These are phyloP conservation scores for Encarsia formosa DNA, from an alignment of 2,888 invertebrate species.

Conservation along the genomic window DNA sequence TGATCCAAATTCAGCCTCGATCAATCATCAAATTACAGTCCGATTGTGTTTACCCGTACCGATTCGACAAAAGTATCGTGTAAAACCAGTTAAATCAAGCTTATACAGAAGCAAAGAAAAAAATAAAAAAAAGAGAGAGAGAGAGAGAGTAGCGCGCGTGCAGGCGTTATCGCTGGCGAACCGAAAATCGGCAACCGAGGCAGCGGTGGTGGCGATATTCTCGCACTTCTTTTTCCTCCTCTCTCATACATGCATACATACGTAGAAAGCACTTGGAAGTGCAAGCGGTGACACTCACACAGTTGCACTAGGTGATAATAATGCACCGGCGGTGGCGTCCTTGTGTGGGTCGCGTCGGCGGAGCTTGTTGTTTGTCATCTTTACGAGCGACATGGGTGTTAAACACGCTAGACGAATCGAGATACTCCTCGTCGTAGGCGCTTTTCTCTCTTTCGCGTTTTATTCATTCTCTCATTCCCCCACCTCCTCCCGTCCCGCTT, in stretches of 20 bases:
- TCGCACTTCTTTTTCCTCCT: neutral
- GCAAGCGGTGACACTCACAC: neutral
- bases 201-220: neutral
- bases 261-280: neutral
- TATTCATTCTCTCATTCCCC: neutral
- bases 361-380: slow-evolving; percentile 20
- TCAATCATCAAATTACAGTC: too few relatives aligned
- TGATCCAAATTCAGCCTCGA: too few relatives aligned
- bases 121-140: too few relatives aligned
- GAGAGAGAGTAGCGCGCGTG: too few relatives aligned
- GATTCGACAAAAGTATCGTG: too few relatives aligned
- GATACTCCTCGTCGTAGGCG: slow-evolving; percentile 7
- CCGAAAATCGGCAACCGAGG: neutral
- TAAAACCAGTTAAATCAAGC: too few relatives aligned
- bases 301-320: neutral
- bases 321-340: neutral
- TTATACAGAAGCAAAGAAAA: too few relatives aligned
- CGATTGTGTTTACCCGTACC: too few relatives aligned
- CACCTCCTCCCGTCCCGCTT: too few relatives aligned
- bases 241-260: neutral
- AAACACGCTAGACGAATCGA: slow-evolving; percentile 21
- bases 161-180: neutral
- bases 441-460: slow-evolving; percentile 1
- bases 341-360: neutral
- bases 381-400: slow-evolving; percentile 22